Conservation (phyloP, 2,888 invertebrate species). For the Hyles lineata region DNA sequence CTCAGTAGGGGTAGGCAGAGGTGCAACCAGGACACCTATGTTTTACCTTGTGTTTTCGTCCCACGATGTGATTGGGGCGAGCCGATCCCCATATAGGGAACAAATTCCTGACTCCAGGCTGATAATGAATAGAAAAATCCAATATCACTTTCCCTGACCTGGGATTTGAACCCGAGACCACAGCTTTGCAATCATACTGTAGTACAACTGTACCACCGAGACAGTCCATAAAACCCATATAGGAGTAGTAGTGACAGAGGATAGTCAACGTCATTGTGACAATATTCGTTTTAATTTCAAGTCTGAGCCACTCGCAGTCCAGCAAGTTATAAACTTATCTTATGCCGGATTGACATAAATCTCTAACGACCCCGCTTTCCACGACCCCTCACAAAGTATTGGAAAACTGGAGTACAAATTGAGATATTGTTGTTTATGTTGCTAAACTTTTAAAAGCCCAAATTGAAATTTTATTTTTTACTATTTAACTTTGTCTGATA, state of each 20-base stretch:
- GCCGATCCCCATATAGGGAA: too few species aligned
- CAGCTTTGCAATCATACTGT: too few species aligned
- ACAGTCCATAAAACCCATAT: too few species aligned
- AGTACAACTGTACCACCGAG: too few species aligned
- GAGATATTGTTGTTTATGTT: conserved; percentile 54
- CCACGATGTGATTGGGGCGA: too few species aligned
- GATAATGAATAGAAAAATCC: too few species aligned
- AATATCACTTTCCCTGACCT: too few species aligned
- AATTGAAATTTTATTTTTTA: conserved; percentile 29
- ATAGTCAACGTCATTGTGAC: not conserved
- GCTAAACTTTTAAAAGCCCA: conserved; percentile 22
- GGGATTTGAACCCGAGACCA: too few species aligned
- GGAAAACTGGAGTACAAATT: conserved; percentile 56
- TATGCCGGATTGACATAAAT: conserved; percentile 50
- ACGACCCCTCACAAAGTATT: conserved; percentile 53
- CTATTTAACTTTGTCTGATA: conserved; percentile 7
- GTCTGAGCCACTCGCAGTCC: not conserved
- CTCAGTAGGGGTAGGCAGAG: too few species aligned
- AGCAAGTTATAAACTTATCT: conserved; percentile 27
- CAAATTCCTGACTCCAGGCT: too few species aligned
- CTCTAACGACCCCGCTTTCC: conserved; percentile 46
- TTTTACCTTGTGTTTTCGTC: too few species aligned
- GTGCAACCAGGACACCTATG: too few species aligned
- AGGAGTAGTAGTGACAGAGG: not conserved
- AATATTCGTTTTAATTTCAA: conserved; percentile 9